These are phyloP conservation scores for Mycalesis mineus DNA, from an alignment of 2,888 invertebrate species.

Conservation along the genomic window DNA sequence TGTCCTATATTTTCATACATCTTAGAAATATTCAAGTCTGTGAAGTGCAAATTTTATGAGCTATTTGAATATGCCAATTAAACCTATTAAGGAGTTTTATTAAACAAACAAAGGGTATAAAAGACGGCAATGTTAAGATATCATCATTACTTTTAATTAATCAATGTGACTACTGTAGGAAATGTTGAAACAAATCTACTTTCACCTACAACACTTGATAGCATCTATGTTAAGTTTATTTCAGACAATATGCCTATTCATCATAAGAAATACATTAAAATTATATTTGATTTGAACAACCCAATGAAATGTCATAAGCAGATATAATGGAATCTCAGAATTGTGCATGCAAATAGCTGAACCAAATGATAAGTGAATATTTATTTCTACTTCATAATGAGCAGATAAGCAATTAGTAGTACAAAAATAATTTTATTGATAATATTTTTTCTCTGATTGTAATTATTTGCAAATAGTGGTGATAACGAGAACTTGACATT, in stretches of 20 bases:
- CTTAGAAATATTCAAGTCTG: neutral
- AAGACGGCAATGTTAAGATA: neutral
- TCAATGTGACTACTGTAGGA: too few relatives aligned
- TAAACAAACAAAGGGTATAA: neutral
- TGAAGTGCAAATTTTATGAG: neutral
- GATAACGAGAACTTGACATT: neutral
- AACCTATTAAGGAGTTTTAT: neutral
- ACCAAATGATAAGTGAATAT: constrained; percentile 14
- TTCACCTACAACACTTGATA: neutral
- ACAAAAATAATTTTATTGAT: constrained; percentile 11
- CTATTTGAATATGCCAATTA: neutral
- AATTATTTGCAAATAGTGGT: neutral
- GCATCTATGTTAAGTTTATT: neutral
- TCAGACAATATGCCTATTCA: neutral
- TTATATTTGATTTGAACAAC: constrained; percentile 1
- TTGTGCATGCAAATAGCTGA: constrained; percentile 19
- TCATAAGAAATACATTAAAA: neutral
- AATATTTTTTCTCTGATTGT: neutral
- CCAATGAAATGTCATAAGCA: constrained; percentile 15
- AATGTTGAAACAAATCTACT: constrained; percentile 4
- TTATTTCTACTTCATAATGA: constrained; percentile 15
- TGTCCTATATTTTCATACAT: neutral
- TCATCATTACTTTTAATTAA: too few relatives aligned
- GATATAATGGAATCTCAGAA: constrained; percentile 5
- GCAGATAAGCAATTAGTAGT: constrained; percentile 12